Conservation (phyloP, 35 echinoderm and acorn worm species). For the Strongylocentrotus purpuratus region DNA sequence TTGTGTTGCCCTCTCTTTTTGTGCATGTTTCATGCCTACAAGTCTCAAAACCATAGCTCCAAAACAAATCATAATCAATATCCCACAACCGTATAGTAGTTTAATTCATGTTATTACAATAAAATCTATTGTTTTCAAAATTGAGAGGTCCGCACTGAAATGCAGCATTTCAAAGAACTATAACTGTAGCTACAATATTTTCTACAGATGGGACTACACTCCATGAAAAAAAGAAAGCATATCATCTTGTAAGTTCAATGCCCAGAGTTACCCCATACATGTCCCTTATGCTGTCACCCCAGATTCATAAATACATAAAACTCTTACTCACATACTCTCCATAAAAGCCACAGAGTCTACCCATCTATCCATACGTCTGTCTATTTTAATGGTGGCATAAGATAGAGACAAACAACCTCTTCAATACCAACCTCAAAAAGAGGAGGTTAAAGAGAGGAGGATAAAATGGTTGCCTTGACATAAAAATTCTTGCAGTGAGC, state of each 20-base stretch:
- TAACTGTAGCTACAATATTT: background rate
- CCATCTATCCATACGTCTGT: background rate
- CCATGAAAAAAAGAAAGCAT: background rate
- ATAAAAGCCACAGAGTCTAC: background rate
- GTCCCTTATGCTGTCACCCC: background rate
- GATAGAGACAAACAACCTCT: background rate
- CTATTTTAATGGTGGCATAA: background rate
- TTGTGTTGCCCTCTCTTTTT: background rate
- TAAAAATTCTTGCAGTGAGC: background rate
- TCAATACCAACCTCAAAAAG: background rate
- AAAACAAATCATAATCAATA: background rate
- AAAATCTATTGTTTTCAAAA: background rate
- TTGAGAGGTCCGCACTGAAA: background rate
- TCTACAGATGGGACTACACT: background rate
- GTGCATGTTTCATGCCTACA: background rate
- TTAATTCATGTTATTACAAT: background rate
- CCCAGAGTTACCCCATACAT: background rate
- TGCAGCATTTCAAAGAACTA: background rate
- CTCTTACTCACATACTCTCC: background rate
- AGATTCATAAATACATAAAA: slow-evolving; percentile 4
- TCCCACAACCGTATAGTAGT: background rate
- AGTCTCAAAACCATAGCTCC: too few species aligned
- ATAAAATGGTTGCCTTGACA: background rate
- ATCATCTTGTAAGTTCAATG: background rate
- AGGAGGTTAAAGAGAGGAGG: background rate